A percentile compares a stretch with the other conserved stretches of the same genome.
Evolutionary conservation across 2,113 vertebrate genomes (phyloP).

Genomic region (Phaethornis superciliosus): DNA sequence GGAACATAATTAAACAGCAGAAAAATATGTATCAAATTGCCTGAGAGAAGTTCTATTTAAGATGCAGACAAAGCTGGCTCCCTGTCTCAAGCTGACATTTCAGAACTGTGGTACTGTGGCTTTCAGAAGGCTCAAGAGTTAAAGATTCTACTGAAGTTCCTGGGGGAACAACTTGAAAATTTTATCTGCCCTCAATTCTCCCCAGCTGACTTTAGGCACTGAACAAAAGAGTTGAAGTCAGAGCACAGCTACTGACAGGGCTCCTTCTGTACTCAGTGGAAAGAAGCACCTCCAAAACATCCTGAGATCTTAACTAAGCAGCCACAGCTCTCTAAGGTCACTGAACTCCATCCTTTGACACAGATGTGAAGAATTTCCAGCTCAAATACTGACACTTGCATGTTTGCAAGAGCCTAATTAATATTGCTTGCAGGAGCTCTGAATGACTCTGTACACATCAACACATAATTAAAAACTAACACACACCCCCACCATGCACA

Average conservation of each 20-base stretch:
- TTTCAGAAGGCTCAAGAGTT: constrained; percentile 26
- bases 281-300: neutral
- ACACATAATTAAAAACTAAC: neutral
- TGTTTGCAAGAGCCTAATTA: neutral
- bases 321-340: neutral
- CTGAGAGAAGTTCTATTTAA: neutral
- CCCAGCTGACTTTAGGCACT: neutral
- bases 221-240: neutral
- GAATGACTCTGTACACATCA: neutral
- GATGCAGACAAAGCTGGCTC: neutral
- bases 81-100: neutral
- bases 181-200: constrained; percentile 42
- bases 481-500: too few relatives aligned
- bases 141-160: constrained; percentile 14
- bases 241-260: neutral
- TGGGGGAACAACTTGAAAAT: constrained; percentile 5
- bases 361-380: neutral
- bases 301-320: neutral
- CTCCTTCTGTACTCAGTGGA: neutral
- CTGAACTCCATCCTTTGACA: neutral
- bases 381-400: neutral
- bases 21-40: neutral
- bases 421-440: neutral
- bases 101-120: neutral
- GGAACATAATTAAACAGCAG: neutral